Conservation (phyloP, 2,113 vertebrate genomes). For the Cololabis saira region DNA sequence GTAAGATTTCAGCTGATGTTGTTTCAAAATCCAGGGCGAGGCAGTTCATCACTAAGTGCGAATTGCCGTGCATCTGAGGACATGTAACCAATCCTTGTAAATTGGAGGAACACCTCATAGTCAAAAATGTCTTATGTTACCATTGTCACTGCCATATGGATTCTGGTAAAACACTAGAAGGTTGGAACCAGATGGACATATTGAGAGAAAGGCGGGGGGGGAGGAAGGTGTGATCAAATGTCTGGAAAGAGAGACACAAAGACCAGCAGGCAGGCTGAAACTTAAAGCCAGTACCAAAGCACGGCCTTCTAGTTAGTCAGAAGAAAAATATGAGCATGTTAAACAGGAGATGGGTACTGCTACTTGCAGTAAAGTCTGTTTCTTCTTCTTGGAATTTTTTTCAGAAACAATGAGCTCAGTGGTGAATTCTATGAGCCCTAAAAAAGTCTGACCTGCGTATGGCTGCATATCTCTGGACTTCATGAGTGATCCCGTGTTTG, state of each 20-base stretch:
- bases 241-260: constrained; percentile 37
- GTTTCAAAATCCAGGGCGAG: no score
- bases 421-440: constrained; percentile 20
- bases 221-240: constrained; percentile 55
- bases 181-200: constrained; percentile 30
- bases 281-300: constrained; percentile 43
- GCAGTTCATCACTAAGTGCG: no score
- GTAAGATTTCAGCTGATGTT: no score
- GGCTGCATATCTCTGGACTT: constrained; percentile 23
- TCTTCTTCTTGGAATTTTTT: constrained; percentile 32
- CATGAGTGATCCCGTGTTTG: constrained; percentile 46
- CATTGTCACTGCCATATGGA: constrained; percentile 31
- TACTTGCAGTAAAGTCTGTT: constrained; percentile 6
- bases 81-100: no score
- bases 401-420: constrained; percentile 21
- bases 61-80: no score
- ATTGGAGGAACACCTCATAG: neutral
- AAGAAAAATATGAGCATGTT: constrained; percentile 49
- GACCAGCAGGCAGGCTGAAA: constrained; percentile 38
- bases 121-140: constrained; percentile 53
- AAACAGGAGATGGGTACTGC: constrained; percentile 28
- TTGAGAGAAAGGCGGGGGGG: constrained; percentile 24
- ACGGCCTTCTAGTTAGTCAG: constrained; percentile 40
- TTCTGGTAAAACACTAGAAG: constrained; percentile 57
- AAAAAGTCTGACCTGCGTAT: constrained; percentile 23